A percentile compares a stretch with the other conserved stretches of the same genome.
phyloP scores from a whole-genome alignment of 2,113 vertebrate genomes.

The Pomatostomus ruficeps region DNA sequence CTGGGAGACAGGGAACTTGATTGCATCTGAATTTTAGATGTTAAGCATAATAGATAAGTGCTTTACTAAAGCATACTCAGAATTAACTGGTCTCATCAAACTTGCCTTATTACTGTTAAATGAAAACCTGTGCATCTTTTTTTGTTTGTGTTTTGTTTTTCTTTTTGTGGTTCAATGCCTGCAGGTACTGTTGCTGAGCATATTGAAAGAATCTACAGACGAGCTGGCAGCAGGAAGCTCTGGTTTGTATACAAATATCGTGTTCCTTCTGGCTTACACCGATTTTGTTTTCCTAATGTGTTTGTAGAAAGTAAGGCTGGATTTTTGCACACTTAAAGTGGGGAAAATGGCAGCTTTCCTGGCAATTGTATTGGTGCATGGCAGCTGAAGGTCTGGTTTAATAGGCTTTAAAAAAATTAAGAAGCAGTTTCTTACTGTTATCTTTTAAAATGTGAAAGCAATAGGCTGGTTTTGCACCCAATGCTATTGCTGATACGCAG shows the following conservation, averaged over 20 bases:
- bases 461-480: background rate
- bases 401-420: background rate
- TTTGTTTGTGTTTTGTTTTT: background rate
- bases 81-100: background rate
- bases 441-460: background rate
- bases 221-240: constrained; percentile 92
- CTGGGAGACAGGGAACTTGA: background rate
- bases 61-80: background rate
- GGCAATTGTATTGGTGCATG: background rate
- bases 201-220: constrained; percentile 92
- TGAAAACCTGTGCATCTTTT: background rate
- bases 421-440: background rate
- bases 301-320: background rate
- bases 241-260: constrained; percentile 80
- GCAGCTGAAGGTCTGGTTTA: background rate
- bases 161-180: background rate
- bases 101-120: background rate
- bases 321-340: background rate
- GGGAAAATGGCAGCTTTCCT: background rate
- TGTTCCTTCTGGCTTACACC: background rate
- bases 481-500: background rate
- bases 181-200: constrained; percentile 86
- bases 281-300: background rate
- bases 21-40: background rate
- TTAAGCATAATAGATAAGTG: background rate